phyloP scores from a whole-genome alignment of 1,140 invertebrate species.

The Macrostomum lignano region DNA sequence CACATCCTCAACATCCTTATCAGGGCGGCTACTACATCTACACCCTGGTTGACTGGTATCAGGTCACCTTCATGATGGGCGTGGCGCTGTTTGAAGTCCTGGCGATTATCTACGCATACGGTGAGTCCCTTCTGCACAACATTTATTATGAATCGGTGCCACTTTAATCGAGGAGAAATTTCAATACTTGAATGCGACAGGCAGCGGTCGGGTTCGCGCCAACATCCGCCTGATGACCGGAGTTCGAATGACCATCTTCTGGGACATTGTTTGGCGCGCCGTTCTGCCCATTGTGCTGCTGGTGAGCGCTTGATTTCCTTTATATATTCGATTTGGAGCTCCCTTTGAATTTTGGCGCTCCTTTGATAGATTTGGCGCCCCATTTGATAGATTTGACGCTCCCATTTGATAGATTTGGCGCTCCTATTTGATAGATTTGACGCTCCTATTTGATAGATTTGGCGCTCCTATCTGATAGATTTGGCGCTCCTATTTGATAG shows the following conservation, averaged over 20 bases:
- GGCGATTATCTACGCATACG: background rate
- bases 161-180: background rate
- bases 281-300: background rate
- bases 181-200: background rate
- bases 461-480: too few relatives aligned
- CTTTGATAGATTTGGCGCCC: too few relatives aligned
- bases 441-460: too few relatives aligned
- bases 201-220: background rate
- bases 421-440: too few relatives aligned
- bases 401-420: too few relatives aligned
- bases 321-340: too few relatives aligned
- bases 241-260: background rate
- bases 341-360: too few relatives aligned
- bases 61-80: background rate
- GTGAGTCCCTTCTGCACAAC: background rate
- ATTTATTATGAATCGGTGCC: background rate
- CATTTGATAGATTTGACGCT: too few relatives aligned
- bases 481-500: too few relatives aligned
- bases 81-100: constrained; percentile 1
- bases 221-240: constrained; percentile 1
- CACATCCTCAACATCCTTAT: too few relatives aligned
- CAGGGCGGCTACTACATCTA: background rate
- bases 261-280: background rate
- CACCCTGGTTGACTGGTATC: background rate
- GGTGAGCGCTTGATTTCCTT: background rate